These are phyloP conservation scores for Trochalopteron elliotii DNA, from an alignment of 2,113 vertebrate genomes.

Conservation along the genomic window DNA sequence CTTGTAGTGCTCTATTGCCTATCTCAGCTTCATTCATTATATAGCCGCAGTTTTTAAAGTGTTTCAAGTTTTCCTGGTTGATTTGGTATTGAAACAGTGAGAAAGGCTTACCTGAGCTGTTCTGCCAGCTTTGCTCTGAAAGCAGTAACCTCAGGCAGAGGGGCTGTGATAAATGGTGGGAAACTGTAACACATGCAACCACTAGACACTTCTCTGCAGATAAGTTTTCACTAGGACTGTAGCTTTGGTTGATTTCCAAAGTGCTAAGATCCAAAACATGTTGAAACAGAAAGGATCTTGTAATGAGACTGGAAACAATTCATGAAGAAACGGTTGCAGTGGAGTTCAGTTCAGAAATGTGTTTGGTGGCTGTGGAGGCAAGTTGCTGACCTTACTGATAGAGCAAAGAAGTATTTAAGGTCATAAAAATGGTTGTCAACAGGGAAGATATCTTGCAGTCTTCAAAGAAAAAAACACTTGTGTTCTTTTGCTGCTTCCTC, in stretches of 20 bases:
- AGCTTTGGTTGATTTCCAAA: slow-evolving; percentile 32
- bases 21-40: not conserved
- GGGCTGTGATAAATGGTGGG: not conserved
- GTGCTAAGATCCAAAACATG: not conserved
- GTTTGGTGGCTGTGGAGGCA: not conserved
- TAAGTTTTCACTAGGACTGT: not conserved
- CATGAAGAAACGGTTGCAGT: not conserved
- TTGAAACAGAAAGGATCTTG: slow-evolving; percentile 3
- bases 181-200: not conserved
- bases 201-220: not conserved
- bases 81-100: not conserved
- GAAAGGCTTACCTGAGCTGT: not conserved
- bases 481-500: not conserved
- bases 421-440: not conserved
- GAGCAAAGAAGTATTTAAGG: not conserved
- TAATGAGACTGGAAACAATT: not conserved
- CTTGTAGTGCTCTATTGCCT: not conserved
- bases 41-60: not conserved
- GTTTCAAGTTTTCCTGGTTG: not conserved
- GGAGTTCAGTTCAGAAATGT: not conserved
- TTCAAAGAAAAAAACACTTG: not conserved
- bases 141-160: not conserved
- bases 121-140: not conserved
- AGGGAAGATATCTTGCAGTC: not conserved
- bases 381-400: not conserved